Conservation (phyloP, 2,797 vertebrate species). For the Erithacus rubecula region DNA sequence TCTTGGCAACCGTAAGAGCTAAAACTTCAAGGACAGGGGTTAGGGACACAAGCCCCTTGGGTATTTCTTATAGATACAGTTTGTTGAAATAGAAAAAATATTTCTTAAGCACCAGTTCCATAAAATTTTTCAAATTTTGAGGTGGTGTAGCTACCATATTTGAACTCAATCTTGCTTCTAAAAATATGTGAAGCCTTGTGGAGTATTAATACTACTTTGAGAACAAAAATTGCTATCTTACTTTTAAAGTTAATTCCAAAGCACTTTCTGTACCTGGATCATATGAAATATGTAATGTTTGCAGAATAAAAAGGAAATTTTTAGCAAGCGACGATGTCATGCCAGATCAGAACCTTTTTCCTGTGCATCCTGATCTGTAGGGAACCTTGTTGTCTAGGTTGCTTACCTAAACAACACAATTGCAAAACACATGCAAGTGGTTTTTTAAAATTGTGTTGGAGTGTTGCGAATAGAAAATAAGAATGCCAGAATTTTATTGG, state of each 20-base stretch:
- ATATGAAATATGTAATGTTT: neutral
- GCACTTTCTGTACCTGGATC: neutral
- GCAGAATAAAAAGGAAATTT: neutral
- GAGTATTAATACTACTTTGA: neutral
- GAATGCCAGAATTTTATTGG: neutral
- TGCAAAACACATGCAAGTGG: neutral
- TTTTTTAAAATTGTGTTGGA: neutral
- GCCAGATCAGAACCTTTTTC: neutral
- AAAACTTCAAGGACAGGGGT: rapidly evolving
- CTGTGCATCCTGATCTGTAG: neutral
- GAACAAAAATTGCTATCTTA: neutral
- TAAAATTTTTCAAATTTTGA: neutral
- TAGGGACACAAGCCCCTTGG: neutral
- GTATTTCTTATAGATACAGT: neutral
- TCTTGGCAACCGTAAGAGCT: neutral
- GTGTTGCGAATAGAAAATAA: neutral
- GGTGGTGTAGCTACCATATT: neutral
- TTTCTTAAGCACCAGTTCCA: neutral
- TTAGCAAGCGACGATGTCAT: rapidly evolving
- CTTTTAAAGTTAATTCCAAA: neutral
- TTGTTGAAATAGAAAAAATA: neutral
- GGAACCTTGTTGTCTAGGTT: neutral
- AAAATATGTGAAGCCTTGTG: neutral
- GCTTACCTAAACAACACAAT: neutral
- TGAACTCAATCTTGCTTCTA: neutral